Conservation (phyloP, 2,113 vertebrate genomes). For the Chlamydotis undulata region DNA sequence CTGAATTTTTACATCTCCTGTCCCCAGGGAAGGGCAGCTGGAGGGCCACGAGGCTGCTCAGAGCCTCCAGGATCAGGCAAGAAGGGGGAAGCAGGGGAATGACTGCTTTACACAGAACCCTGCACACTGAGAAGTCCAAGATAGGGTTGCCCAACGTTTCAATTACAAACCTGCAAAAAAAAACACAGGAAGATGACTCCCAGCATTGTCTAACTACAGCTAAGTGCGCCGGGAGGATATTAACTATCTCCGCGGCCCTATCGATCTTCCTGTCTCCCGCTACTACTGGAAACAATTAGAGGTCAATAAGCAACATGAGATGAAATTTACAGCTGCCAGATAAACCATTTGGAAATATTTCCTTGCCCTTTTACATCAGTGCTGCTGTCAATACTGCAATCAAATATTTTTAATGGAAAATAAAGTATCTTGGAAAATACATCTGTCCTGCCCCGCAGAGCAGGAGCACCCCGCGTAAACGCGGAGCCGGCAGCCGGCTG, state of each 20-base stretch:
- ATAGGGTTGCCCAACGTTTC: fast-evolving
- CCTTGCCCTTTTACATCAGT: constrained; percentile 48
- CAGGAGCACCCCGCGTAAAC: not conserved
- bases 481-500: not conserved
- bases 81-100: not conserved
- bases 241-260: constrained; percentile 54
- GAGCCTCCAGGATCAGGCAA: not conserved
- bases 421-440: not conserved
- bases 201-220: constrained; percentile 10
- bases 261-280: constrained; percentile 61
- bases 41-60: not conserved
- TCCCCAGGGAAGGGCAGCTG: not conserved
- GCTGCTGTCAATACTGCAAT: not conserved
- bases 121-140: fast-evolving
- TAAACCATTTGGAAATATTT: constrained; percentile 59
- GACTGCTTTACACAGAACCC: not conserved
- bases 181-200: constrained; percentile 11
- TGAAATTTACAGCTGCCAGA: constrained; percentile 71
- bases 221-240: constrained; percentile 21
- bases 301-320: constrained; percentile 64
- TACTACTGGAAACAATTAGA: constrained; percentile 73
- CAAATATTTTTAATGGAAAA: not conserved
- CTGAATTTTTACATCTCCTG: not conserved
- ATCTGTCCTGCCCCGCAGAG: not conserved
- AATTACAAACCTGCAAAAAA: not conserved